Conservation (phyloP, 2,888 invertebrate genomes). For the Drosophila maculinotata region DNA sequence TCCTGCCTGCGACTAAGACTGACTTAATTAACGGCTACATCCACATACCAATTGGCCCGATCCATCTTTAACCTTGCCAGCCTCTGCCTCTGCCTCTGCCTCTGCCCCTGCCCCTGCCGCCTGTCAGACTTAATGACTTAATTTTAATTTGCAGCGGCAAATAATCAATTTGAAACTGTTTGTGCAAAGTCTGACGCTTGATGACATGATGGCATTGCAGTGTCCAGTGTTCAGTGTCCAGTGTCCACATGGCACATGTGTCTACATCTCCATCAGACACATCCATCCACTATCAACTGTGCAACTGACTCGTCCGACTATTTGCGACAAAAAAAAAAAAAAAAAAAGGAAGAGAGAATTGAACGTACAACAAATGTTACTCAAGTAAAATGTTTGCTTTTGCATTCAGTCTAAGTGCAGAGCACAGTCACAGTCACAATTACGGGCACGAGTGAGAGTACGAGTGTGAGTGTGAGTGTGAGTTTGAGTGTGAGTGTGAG, state of each 20-base stretch:
- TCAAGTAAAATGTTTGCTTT: conserved; percentile 82
- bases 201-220: conserved; percentile 66
- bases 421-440: conserved; percentile 26
- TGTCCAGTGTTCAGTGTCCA: conserved; percentile 17
- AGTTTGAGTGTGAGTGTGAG: conserved; percentile 15
- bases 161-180: conserved; percentile 80
- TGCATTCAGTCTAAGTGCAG: conserved; percentile 73
- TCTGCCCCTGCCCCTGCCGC: background rate
- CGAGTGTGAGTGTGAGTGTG: no score
- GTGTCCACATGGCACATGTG: conserved; percentile 32
- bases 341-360: conserved; percentile 24
- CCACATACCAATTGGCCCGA: conserved; percentile 15
- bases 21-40: conserved; percentile 36
- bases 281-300: conserved; percentile 39
- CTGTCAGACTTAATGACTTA: conserved; percentile 73
- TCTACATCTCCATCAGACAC: conserved; percentile 25
- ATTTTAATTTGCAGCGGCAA: conserved; percentile 78
- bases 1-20: conserved; percentile 6
- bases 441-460: conserved; percentile 10
- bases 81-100: background rate
- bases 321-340: conserved; percentile 48
- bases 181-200: conserved; percentile 79
- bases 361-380: conserved; percentile 61
- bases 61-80: conserved; percentile 2
- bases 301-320: conserved; percentile 37